Evolutionary conservation across 2,888 invertebrate genomes (phyloP).

Genomic region (Pseudanteris insignis): DNA sequence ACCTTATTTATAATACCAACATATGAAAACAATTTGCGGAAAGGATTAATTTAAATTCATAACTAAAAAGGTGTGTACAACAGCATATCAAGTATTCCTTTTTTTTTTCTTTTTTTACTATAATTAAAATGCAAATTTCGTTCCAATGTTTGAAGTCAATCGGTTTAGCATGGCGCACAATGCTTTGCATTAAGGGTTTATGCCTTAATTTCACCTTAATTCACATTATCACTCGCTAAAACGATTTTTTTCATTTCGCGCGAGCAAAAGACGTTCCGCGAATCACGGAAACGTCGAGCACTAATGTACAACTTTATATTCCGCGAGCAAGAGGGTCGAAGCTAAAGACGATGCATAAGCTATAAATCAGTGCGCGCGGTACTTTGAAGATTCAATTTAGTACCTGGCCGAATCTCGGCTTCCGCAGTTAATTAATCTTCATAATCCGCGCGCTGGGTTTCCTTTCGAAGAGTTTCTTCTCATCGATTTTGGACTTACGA

Average conservation of each 20-base stretch:
- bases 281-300: constrained; percentile 37
- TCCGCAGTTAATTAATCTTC: constrained; percentile 61
- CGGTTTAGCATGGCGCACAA: constrained; percentile 1
- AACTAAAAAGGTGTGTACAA: no score
- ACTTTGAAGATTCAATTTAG: constrained; percentile 58
- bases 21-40: no score
- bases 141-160: no score
- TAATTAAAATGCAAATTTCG: no score
- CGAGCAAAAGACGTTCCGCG: constrained; percentile 16
- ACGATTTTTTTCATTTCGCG: constrained; percentile 19
- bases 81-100: no score
- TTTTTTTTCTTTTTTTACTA: no score
- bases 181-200: constrained; percentile 15
- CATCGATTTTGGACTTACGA: constrained; percentile 45
- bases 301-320: constrained; percentile 45
- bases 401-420: constrained; percentile 53
- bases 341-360: constrained; percentile 46
- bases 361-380: constrained; percentile 55
- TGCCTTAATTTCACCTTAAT: constrained; percentile 30
- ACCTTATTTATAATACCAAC: no score
- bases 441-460: constrained; percentile 53
- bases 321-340: constrained; percentile 32
- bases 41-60: no score
- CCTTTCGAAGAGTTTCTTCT: constrained; percentile 46
- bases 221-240: constrained; percentile 21